phyloP scores from a whole-genome alignment of 2,888 invertebrate genomes.

The Troides aeacus region DNA sequence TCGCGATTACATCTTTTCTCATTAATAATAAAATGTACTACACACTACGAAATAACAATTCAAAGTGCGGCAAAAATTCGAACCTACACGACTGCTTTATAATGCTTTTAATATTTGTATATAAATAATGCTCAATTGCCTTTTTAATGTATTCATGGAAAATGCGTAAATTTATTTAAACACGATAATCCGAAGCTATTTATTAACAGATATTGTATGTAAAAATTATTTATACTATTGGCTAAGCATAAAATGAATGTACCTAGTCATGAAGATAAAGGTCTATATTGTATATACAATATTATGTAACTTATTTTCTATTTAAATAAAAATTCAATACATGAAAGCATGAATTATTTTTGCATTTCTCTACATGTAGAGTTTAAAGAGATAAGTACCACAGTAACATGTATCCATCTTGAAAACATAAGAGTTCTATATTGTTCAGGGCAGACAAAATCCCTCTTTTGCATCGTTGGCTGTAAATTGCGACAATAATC shows the following conservation, averaged over 20 bases:
- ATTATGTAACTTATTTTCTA: constrained; percentile 65
- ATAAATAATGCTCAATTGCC: constrained; percentile 32
- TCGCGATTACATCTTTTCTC: constrained; percentile 24
- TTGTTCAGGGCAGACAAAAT: too few species aligned
- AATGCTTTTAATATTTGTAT: constrained; percentile 44
- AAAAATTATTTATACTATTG: constrained; percentile 46
- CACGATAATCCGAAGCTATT: constrained; percentile 25
- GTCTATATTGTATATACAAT: constrained; percentile 73
- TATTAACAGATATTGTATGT: constrained; percentile 43
- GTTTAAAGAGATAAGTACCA: too few species aligned
- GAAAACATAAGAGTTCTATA: too few species aligned
- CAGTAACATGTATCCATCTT: too few species aligned
- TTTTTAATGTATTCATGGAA: constrained; percentile 7
- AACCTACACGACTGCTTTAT: constrained; percentile 48
- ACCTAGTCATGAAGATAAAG: constrained; percentile 71
- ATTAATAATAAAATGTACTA: constrained; percentile 34
- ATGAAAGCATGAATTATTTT: constrained; percentile 25
- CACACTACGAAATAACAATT: constrained; percentile 33
- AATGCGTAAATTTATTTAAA: neutral
- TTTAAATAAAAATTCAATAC: constrained; percentile 63
- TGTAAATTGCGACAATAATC: too few species aligned
- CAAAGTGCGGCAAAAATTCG: constrained; percentile 60
- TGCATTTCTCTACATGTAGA: neutral
- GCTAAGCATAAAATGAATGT: constrained; percentile 56
- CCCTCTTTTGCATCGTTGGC: too few species aligned